These are phyloP conservation scores for Cairina moschata DNA, from an alignment of 2,113 vertebrate genomes.

Conservation along the genomic window DNA sequence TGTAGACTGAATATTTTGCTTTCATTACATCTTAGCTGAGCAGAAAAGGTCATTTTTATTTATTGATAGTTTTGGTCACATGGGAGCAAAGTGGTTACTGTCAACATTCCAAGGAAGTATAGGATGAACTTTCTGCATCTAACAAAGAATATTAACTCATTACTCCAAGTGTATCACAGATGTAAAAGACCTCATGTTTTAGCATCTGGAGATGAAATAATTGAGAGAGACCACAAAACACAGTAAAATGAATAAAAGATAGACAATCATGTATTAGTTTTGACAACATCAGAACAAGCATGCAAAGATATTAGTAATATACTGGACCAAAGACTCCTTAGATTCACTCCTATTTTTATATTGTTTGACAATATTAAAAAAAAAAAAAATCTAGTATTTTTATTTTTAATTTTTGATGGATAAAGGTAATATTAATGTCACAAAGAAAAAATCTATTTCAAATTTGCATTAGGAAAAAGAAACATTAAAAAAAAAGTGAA, in stretches of 20 bases:
- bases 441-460: not conserved
- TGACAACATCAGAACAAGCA: not conserved
- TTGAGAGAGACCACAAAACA: not conserved
- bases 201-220: not conserved
- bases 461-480: not conserved
- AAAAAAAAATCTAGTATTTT: not conserved
- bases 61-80: not conserved
- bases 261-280: not conserved
- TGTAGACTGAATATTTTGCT: not conserved
- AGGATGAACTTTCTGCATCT: not conserved
- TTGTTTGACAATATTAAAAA: not conserved
- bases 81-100: not conserved
- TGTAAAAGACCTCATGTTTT: not conserved
- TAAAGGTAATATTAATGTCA: not conserved
- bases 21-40: not conserved
- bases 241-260: not conserved
- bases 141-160: not conserved
- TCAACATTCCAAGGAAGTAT: not conserved
- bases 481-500: not conserved
- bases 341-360: not conserved
- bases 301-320: not conserved
- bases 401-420: not conserved
- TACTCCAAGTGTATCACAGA: not conserved
- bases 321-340: not conserved
- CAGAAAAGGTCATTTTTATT: slow-evolving; percentile 38